Evolutionary conservation across 2,113 vertebrate species (phyloP).

Genomic region (Chrysochloris asiatica): DNA sequence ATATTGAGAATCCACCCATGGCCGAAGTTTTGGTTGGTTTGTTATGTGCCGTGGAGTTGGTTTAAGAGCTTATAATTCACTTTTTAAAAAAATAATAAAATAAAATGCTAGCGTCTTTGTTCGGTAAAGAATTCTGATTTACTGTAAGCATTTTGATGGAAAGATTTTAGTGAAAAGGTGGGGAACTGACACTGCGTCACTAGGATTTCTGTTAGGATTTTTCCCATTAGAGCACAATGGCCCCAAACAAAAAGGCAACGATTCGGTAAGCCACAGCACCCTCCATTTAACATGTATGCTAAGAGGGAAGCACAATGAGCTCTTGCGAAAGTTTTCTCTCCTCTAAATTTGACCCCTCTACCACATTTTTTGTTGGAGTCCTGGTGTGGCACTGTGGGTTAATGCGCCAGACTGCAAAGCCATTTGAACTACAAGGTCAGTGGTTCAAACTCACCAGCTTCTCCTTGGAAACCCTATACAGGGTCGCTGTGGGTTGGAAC

Average conservation of each 20-base stretch:
- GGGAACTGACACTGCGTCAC: constrained; percentile 57
- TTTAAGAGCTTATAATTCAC: constrained; percentile 67
- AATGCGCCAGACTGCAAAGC: no score
- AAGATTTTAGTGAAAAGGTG: constrained; percentile 57
- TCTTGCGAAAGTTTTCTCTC: constrained; percentile 19
- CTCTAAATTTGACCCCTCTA: neutral
- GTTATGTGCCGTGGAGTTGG: no score
- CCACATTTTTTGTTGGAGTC: no score
- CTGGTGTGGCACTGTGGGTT: no score
- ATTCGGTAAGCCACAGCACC: constrained; percentile 53
- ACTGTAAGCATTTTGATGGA: constrained; percentile 61
- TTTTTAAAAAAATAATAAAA: constrained; percentile 65
- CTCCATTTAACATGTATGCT: constrained; percentile 27
- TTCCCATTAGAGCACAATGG: constrained; percentile 62
- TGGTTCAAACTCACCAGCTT: no score
- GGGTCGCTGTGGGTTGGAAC: no score
- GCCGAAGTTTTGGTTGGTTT: no score
- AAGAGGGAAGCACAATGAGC: neutral
- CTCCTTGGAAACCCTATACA: no score
- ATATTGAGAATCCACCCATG: constrained; percentile 53
- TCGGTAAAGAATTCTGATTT: constrained; percentile 57
- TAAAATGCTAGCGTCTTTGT: constrained; percentile 62
- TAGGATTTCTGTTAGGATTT: constrained; percentile 52
- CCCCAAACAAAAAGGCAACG: constrained; percentile 63
- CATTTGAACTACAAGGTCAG: no score